Conservation (phyloP, 2,797 vertebrate genomes). For the Myotis pilosus region DNA sequence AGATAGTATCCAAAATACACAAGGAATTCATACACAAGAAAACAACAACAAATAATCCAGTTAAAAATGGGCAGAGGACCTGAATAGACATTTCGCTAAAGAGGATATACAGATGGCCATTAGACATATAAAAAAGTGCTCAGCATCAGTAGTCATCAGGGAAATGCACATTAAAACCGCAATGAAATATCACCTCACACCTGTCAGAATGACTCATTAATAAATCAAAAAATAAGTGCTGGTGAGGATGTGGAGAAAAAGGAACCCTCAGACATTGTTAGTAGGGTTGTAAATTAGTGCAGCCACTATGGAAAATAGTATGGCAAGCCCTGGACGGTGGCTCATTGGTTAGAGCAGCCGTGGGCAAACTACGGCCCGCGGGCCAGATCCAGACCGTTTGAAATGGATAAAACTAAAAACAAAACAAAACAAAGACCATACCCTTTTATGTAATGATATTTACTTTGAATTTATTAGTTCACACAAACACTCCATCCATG, state of each 20-base stretch:
- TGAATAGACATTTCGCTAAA: background rate
- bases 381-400: no score
- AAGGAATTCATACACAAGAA: background rate
- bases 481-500: no score
- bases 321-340: no score
- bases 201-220: background rate
- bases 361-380: no score
- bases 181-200: no score
- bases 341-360: no score
- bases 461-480: no score
- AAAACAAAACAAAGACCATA: no score
- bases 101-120: background rate
- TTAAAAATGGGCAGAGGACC: background rate
- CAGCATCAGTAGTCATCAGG: background rate
- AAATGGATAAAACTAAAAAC: no score
- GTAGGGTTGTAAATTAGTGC: background rate
- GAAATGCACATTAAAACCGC: background rate
- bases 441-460: no score
- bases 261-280: background rate
- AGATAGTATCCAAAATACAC: background rate
- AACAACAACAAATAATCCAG: background rate
- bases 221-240: background rate
- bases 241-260: background rate
- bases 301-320: background rate
- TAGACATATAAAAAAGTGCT: background rate